These are phyloP conservation scores for Hydrolagus affinis DNA, from an alignment of 2,113 vertebrate genomes.

Conservation along the genomic window DNA sequence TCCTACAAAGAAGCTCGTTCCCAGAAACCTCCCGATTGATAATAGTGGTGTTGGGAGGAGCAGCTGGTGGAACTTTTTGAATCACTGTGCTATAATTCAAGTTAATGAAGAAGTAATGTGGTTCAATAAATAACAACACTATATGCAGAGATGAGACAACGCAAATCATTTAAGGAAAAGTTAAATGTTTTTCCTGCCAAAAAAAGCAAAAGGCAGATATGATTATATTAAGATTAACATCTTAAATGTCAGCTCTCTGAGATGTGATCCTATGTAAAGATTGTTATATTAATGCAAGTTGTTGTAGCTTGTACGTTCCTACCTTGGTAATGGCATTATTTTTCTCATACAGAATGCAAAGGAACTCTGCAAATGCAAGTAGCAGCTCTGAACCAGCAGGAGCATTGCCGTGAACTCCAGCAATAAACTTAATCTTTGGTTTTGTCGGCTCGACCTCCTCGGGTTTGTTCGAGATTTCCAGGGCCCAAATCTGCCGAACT, in stretches of 20 bases:
- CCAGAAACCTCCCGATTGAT: background rate
- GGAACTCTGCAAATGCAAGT: constrained; percentile 79
- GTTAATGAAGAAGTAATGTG: background rate
- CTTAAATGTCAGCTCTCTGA: too few species aligned
- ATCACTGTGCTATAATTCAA: background rate
- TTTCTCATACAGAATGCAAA: constrained; percentile 91
- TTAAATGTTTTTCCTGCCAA: too few species aligned
- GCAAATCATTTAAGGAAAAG: background rate
- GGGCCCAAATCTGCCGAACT: constrained; percentile 77
- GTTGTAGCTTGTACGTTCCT: too few species aligned
- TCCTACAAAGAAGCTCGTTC: too few species aligned
- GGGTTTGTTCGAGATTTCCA: constrained; percentile 91
- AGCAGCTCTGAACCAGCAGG: constrained; percentile 88
- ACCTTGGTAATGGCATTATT: constrained; percentile 80
- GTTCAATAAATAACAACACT: background rate
- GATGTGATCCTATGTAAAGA: too few species aligned
- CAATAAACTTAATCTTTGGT: constrained; percentile 87
- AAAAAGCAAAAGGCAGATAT: background rate
- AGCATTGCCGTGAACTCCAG: constrained; percentile 87
- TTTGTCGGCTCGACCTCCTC: constrained; percentile 69
- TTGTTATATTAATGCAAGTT: too few species aligned
- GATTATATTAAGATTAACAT: too few species aligned
- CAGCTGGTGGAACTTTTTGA: background rate
- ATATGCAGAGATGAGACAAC: background rate
- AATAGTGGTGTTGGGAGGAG: background rate